Evolutionary conservation across 2,888 invertebrate species (phyloP).

Genomic region (Iselma pallidipennis): DNA sequence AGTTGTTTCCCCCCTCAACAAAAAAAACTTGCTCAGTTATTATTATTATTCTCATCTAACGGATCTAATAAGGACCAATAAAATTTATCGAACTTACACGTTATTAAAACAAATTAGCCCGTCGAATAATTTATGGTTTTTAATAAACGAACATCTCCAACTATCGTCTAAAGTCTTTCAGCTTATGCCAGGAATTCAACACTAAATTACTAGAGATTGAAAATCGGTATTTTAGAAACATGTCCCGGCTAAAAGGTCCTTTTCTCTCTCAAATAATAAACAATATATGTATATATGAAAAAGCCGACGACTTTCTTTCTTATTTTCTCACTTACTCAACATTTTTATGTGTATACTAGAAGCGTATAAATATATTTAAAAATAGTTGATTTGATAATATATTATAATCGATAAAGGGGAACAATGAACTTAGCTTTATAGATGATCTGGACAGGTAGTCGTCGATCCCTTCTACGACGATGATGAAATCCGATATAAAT

Average conservation of each 20-base stretch:
- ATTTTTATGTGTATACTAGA: too few relatives aligned
- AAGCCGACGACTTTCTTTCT: too few relatives aligned
- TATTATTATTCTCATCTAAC: neutral
- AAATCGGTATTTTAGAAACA: constrained; percentile 23
- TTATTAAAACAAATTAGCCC: constrained; percentile 24
- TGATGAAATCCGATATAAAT: constrained; percentile 31
- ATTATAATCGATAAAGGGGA: too few relatives aligned
- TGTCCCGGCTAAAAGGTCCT: constrained; percentile 17
- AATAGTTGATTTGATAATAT: too few relatives aligned
- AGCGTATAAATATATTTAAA: too few relatives aligned
- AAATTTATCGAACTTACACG: constrained; percentile 27
- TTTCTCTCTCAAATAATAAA: constrained; percentile 13
- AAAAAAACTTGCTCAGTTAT: too few relatives aligned
- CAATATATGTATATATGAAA: constrained; percentile 25
- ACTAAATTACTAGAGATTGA: constrained; percentile 20
- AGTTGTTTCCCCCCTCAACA: too few relatives aligned
- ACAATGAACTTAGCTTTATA: too few relatives aligned
- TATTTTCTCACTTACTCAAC: too few relatives aligned
- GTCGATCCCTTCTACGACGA: constrained; percentile 27
- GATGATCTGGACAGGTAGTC: constrained; percentile 22
- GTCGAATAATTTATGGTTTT: constrained; percentile 22
- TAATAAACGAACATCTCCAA: constrained; percentile 15
- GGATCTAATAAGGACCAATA: constrained; percentile 13
- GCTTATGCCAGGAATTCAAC: constrained; percentile 19
- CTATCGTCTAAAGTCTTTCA: constrained; percentile 14